Percentiles rank a stretch among this genome's conserved stretches.
These are phyloP conservation scores for Cyclopterus lumpus DNA, from an alignment of 2,797 vertebrate species.

Conservation along the genomic window DNA sequence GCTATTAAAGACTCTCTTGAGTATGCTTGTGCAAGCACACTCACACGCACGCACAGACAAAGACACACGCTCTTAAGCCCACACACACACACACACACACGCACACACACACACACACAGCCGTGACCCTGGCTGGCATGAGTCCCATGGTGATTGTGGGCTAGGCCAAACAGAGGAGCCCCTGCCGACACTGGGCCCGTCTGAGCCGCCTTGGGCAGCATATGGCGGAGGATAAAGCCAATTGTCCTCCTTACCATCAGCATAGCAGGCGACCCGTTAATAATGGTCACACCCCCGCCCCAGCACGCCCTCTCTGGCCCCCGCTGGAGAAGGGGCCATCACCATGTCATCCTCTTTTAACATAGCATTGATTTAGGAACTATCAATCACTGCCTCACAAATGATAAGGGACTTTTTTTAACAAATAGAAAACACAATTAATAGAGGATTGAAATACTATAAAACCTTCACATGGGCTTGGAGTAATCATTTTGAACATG, in stretches of 20 bases:
- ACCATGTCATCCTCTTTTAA: conserved; percentile 79
- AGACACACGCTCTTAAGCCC: background rate
- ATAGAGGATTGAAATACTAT: conserved; percentile 27
- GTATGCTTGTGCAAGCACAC: conserved; percentile 68
- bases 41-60: conserved; percentile 27
- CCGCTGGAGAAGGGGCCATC: conserved; percentile 71
- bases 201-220: conserved; percentile 85
- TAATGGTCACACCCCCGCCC: conserved; percentile 86
- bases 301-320: conserved; percentile 80
- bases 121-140: conserved; percentile 81
- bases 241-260: conserved; percentile 86
- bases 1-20: conserved; percentile 81
- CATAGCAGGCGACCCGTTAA: conserved; percentile 86
- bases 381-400: conserved; percentile 79
- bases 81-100: conserved; percentile 27
- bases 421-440: conserved; percentile 48
- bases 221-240: conserved; percentile 87
- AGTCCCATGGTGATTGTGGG: conserved; percentile 84
- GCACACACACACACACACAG: conserved; percentile 50
- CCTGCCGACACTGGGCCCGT: conserved; percentile 81
- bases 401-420: conserved; percentile 65
- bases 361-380: conserved; percentile 80
- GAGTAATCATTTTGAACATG: conserved; percentile 5
- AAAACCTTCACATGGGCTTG: conserved; percentile 15
- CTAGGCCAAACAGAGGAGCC: conserved; percentile 84